Evolutionary conservation across 2,797 vertebrate species (phyloP).

Genomic region (Spea hammondii): DNA sequence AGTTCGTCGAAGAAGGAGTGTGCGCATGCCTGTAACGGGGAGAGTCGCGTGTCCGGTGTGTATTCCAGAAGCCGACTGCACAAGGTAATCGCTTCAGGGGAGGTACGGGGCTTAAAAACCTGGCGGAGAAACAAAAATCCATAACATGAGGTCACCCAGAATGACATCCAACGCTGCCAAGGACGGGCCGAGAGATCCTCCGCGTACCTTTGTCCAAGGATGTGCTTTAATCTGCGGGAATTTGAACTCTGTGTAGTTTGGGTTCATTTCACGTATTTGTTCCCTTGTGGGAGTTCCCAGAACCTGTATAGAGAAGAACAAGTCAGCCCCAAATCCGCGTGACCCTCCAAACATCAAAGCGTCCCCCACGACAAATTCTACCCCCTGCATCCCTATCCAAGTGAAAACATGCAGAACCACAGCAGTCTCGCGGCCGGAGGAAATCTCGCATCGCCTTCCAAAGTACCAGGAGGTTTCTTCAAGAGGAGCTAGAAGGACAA

Average conservation of each 20-base stretch:
- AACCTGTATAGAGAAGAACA: constrained; percentile 68
- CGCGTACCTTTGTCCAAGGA: constrained; percentile 88
- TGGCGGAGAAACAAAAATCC: constrained; percentile 45
- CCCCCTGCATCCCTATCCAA: too few relatives aligned
- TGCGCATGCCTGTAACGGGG: constrained; percentile 86
- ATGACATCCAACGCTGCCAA: neutral
- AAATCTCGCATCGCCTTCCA: too few relatives aligned
- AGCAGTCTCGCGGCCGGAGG: too few relatives aligned
- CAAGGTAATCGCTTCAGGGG: constrained; percentile 86
- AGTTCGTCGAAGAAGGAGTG: constrained; percentile 91
- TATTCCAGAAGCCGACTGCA: constrained; percentile 91
- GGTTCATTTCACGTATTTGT: constrained; percentile 96
- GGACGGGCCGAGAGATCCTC: too few relatives aligned
- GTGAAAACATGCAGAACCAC: too few relatives aligned
- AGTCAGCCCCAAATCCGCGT: too few relatives aligned
- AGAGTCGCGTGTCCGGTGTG: constrained; percentile 87
- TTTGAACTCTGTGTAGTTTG: constrained; percentile 96
- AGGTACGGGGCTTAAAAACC: constrained; percentile 90
- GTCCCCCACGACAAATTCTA: too few relatives aligned
- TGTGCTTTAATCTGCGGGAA: constrained; percentile 97
- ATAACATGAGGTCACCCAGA: too few relatives aligned
- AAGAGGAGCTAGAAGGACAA: neutral
- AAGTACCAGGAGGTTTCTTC: too few relatives aligned
- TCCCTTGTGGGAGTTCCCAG: constrained; percentile 91
- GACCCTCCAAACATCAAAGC: too few relatives aligned